phyloP scores from a whole-genome alignment of 2,113 vertebrate species.

The Cebus imitator region DNA sequence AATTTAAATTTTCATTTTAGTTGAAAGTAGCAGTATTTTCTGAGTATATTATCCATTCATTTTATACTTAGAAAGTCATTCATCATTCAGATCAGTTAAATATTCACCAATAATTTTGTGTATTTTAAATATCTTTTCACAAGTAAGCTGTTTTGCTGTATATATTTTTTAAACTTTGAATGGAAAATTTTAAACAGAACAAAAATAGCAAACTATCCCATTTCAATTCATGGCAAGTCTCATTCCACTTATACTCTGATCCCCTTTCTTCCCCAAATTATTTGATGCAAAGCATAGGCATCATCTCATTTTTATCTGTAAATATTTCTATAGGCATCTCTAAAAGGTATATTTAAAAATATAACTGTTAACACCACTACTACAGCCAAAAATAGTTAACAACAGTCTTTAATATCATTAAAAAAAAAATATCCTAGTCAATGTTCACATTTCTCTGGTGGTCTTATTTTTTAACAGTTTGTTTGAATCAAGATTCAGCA shows the following conservation, averaged over 20 bases:
- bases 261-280: not conserved
- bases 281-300: not conserved
- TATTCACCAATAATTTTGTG: not conserved
- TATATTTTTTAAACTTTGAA: not conserved
- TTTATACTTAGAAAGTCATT: not conserved
- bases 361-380: not conserved
- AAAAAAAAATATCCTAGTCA: not conserved
- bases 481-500: not conserved
- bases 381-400: not conserved
- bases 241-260: not conserved
- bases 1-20: conserved; percentile 7
- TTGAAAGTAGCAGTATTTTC: not conserved
- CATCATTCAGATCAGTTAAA: not conserved
- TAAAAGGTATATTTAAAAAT: not conserved
- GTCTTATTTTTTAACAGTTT: not conserved
- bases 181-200: not conserved
- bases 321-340: not conserved
- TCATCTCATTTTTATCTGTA: not conserved
- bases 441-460: not conserved
- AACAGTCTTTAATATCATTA: not conserved
- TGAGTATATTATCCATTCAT: not conserved
- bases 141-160: not conserved
- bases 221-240: not conserved
- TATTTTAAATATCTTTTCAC: not conserved
- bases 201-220: not conserved